Conservation (phyloP, 53 echinoderm and acorn worm genomes). For the Paelopatides confundens region DNA sequence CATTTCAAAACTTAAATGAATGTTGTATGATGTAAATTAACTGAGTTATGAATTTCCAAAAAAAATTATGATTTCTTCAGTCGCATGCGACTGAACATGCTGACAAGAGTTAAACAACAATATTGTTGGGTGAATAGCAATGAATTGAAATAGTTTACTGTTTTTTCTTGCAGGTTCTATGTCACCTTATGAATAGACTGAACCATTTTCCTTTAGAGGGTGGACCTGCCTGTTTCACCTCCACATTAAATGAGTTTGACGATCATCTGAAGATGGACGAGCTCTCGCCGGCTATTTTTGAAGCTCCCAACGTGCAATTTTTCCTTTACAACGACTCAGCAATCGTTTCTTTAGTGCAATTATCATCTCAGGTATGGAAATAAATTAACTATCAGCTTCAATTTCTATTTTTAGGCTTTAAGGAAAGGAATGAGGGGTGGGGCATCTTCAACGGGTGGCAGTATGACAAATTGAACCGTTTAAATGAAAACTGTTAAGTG, state of each 20-base stretch:
- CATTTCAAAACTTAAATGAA: no score
- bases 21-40: no score
- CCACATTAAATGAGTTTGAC: constrained; percentile 88
- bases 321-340: constrained; percentile 90
- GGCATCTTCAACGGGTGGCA: no score
- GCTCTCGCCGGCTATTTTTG: constrained; percentile 82
- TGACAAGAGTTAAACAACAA: no score
- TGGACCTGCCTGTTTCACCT: constrained; percentile 90
- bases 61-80: no score
- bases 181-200: constrained; percentile 89
- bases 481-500: no score
- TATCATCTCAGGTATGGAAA: constrained; percentile 79
- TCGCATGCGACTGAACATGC: no score
- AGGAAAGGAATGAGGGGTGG: no score
- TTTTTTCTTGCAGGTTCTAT: constrained; percentile 72
- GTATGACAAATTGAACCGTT: no score
- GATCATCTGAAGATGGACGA: constrained; percentile 88
- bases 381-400: neutral
- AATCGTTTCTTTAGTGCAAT: constrained; percentile 83
- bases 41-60: no score
- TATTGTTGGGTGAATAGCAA: neutral
- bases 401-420: no score
- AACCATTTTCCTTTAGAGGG: constrained; percentile 95
- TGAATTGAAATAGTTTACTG: neutral
- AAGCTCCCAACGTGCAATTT: constrained; percentile 95